Base-by-base conservation (phyloP, 2,888 invertebrate genomes). In the Pristionchus japonicus region DNA sequence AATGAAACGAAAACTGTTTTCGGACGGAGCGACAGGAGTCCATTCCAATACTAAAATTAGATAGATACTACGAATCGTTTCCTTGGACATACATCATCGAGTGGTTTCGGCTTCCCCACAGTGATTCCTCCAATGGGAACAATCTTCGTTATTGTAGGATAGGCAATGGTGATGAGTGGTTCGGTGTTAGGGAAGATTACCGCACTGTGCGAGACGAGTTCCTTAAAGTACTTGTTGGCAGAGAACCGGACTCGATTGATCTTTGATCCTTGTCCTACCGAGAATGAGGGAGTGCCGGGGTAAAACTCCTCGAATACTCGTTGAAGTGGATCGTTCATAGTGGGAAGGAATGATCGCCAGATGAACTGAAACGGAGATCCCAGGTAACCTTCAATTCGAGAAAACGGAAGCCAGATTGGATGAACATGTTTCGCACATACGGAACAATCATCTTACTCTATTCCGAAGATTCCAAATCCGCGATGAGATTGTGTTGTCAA, bases 81-180 rank as follows among this genome's bases (percentile, higher is more conserved):
- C n/a, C n/a, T n/a, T n/a, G n/a, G n/a, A n/a, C n/a, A n/a, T 15
- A 70, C 83, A 9, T 84, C n/a, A 84, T 84, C 57, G 6, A 84
- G 57, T 7, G 83, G 83, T 57, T 84, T 57, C 13, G 83, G 57
- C 3, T n/a, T 37, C 0, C 23, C 27, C 23, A 57, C 83, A 17
- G 34, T 31, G 17, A 84, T 57, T 57, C 83, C 83, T 37, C 83
- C 83, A 4, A 84, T 84, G 20, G 52, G 83, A 34, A 84, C n/a
- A 6, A 84, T 31, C 57, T 84, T 84, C 2, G 52, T 3, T 2
- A 84, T 7, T 4, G 83, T 57, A 0, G 57, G 57, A 27, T 17
- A 17, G 2, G 83, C 57, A 3, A 57, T 23, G 15, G 57, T 57
- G 0, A 31, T n/a, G 9, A 84, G 31, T 0, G 83, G 83, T 4